These are phyloP conservation scores for Lapara coniferarum DNA, from an alignment of 2,888 invertebrate genomes.

Conservation along the genomic window DNA sequence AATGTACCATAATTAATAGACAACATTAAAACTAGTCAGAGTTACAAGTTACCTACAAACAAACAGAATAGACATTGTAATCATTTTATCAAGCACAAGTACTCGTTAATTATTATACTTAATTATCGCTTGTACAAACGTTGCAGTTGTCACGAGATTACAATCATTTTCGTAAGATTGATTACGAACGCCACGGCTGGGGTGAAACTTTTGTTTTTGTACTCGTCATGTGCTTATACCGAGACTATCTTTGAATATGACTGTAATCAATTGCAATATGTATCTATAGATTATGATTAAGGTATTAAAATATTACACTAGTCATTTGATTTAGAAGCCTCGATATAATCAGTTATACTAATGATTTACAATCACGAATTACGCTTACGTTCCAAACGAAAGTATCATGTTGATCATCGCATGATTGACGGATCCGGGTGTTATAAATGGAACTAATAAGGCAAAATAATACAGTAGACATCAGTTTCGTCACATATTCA, in stretches of 20 bases:
- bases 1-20: neutral
- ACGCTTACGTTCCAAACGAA: too few species aligned
- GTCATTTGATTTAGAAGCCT: too few species aligned
- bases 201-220: conserved; percentile 19
- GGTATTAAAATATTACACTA: too few species aligned
- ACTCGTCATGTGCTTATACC: neutral
- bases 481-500: too few species aligned
- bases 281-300: too few species aligned
- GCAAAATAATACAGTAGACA: too few species aligned
- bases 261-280: too few species aligned
- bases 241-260: neutral
- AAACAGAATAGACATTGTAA: conserved; percentile 8
- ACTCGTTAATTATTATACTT: conserved; percentile 26
- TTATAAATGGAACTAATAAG: too few species aligned
- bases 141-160: conserved; percentile 27
- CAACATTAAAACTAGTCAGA: neutral
- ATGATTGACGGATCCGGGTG: too few species aligned
- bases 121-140: conserved; percentile 27
- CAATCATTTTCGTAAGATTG: conserved; percentile 23
- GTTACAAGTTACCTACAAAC: conserved; percentile 4
- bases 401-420: too few species aligned
- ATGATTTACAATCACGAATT: too few species aligned
- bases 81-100: conserved; percentile 26
- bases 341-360: too few species aligned
- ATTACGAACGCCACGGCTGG: conserved; percentile 15